These are phyloP conservation scores for Sebastolobus alascanus DNA, from an alignment of 2,797 vertebrate genomes.

Conservation along the genomic window DNA sequence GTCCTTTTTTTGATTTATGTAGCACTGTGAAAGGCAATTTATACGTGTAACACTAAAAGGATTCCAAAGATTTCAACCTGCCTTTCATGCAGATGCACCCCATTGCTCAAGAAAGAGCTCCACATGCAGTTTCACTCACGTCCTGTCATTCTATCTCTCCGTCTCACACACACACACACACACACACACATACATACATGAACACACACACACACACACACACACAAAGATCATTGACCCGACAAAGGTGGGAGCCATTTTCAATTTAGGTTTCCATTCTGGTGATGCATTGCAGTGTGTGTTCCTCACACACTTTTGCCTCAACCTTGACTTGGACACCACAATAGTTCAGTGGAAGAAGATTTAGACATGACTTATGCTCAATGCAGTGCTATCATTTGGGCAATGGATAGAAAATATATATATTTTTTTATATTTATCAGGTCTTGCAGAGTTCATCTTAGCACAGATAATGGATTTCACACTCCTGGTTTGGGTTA, in stretches of 20 bases:
- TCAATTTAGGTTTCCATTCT: slow-evolving; percentile 62
- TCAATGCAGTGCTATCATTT: slow-evolving; percentile 16
- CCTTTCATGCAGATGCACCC: slow-evolving; percentile 69
- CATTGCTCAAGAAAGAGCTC: slow-evolving; percentile 63
- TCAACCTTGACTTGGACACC: slow-evolving; percentile 41
- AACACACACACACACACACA: background rate
- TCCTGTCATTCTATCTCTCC: slow-evolving; percentile 15
- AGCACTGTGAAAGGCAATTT: slow-evolving; percentile 67
- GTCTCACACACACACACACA: slow-evolving; percentile 7
- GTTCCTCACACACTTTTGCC: slow-evolving; percentile 35
- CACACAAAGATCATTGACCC: slow-evolving; percentile 58
- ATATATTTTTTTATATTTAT: background rate
- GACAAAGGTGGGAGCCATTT: slow-evolving; percentile 66
- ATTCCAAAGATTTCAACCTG: slow-evolving; percentile 65
- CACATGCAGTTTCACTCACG: slow-evolving; percentile 46
- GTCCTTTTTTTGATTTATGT: slow-evolving; percentile 70
- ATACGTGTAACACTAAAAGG: slow-evolving; percentile 58
- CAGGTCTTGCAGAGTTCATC: slow-evolving; percentile 17
- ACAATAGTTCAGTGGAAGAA: slow-evolving; percentile 33
- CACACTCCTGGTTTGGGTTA: background rate
- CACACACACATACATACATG: slow-evolving; percentile 3
- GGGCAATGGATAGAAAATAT: background rate
- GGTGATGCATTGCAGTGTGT: slow-evolving; percentile 56
- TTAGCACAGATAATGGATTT: slow-evolving; percentile 20
- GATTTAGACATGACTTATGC: slow-evolving; percentile 39